These are phyloP conservation scores for Nysson spinosus DNA, from an alignment of 2,888 invertebrate species.

Conservation along the genomic window DNA sequence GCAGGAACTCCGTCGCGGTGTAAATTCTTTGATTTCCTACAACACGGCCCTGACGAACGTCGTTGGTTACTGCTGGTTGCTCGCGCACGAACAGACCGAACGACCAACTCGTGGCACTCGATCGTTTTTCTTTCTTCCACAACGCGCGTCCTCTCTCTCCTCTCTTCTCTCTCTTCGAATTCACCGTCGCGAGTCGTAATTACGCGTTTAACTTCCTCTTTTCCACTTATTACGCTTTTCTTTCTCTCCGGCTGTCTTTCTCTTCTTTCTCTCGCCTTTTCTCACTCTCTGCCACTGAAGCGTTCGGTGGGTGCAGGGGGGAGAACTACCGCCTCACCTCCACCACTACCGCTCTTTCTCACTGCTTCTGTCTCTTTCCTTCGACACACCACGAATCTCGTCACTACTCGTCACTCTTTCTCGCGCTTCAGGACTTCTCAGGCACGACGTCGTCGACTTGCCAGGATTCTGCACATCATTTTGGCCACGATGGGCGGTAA, in stretches of 20 bases:
- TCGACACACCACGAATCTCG: slow-evolving; percentile 29
- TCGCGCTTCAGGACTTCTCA: slow-evolving; percentile 41
- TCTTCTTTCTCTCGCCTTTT: slow-evolving; percentile 8
- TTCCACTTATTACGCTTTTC: slow-evolving; percentile 15
- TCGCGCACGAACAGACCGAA: no score
- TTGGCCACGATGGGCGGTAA: slow-evolving; percentile 40
- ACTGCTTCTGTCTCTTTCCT: slow-evolving; percentile 29
- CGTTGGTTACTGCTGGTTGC: slow-evolving; percentile 9
- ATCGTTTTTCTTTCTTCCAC: slow-evolving; percentile 10
- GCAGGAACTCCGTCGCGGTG: slow-evolving; percentile 3
- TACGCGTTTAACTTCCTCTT: slow-evolving; percentile 21
- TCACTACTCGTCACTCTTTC: slow-evolving; percentile 36
- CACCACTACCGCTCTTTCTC: slow-evolving; percentile 34
- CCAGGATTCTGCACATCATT: slow-evolving; percentile 47
- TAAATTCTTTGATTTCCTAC: slow-evolving; percentile 25
- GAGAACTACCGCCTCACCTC: slow-evolving; percentile 42
- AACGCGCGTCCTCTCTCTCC: slow-evolving; percentile 5
- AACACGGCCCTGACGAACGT: slow-evolving; percentile 10
- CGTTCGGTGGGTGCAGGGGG: slow-evolving; percentile 37
- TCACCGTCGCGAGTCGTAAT: neutral
- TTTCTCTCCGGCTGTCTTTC: slow-evolving; percentile 8
- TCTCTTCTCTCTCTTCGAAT: neutral
- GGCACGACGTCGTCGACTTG: slow-evolving; percentile 42
- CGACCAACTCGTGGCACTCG: no score
- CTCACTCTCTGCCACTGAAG: slow-evolving; percentile 24